Base-by-base conservation (phyloP, 2,113 vertebrate species). In the Mystacornis crossleyi region DNA sequence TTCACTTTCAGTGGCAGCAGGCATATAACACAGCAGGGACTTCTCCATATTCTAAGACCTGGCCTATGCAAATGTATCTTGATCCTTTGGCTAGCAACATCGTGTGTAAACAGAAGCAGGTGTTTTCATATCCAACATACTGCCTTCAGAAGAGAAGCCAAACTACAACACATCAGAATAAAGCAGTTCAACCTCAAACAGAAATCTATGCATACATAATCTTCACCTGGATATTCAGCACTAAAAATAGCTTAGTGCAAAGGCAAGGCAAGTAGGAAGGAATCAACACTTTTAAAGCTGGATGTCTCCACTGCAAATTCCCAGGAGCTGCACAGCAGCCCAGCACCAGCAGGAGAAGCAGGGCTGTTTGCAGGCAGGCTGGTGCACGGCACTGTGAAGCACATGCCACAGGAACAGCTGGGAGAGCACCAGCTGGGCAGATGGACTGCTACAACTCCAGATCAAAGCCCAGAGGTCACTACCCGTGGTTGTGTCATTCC, bases 311-410 rank as follows among this genome's bases (percentile, higher is more conserved):
- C 21, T 45, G 28, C 24, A 65, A n/a, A 60, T 3, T 65, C 71
- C 40, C 43, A 69, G 58, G 42, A 64, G n/a, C 38, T 3, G 12
- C 70, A 38, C 11, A 73, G 62, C 43, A 81, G 47, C 42, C n/a
- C 43, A 67, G 36, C 51, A n/a, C 5, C 0, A 0, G 6, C 53
- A 0, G 2, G 40, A 81, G 58, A 55, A 40, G 13, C 3, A 16
- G 25, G 25, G 51, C 50, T 64, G 10, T n/a, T 47, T 29, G 36
- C 38, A 51, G 70, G 60, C 43, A 45, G 67, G 15, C 40, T 23
- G 36, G 8, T 15, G 24, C 8, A 17, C 15, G 8, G 31, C 6
- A 7, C 28, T 21, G 54, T 19, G 40, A 64, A 64, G 51, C 18
- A 19, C 24, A 10, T 9, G 40, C 18, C 24, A 26, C 2, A 3